Evolutionary conservation across 2,797 vertebrate genomes (phyloP).

Genomic region (Rhinatrema bivittatum): DNA sequence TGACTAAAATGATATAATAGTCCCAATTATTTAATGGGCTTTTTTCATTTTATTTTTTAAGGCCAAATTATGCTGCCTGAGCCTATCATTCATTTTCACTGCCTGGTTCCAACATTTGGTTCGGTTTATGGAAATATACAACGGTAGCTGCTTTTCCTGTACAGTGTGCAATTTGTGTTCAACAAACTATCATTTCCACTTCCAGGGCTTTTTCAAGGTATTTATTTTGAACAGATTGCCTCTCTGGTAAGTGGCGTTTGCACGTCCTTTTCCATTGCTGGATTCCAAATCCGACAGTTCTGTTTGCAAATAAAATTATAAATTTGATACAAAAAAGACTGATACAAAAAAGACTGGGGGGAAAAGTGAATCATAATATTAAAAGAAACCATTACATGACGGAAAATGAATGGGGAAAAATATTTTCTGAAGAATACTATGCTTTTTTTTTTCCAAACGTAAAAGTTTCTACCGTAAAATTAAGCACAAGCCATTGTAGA

Average conservation of each 20-base stretch:
- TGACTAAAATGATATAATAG: background rate
- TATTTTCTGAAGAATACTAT: too few relatives aligned
- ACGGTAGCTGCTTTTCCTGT: background rate
- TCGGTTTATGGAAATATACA: accelerated
- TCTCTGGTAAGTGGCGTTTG: background rate
- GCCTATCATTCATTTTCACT: background rate
- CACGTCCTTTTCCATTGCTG: background rate
- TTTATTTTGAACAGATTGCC: background rate
- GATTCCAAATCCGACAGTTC: accelerated
- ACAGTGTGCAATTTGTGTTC: background rate
- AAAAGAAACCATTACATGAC: too few relatives aligned
- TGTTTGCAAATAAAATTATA: background rate
- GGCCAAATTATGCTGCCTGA: background rate
- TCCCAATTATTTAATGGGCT: background rate
- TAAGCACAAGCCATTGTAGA: too few relatives aligned
- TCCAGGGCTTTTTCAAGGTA: background rate
- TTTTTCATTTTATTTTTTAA: background rate
- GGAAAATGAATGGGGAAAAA: too few relatives aligned
- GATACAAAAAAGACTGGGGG: background rate
- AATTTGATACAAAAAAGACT: too few relatives aligned
- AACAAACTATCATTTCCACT: background rate
- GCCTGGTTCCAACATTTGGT: background rate
- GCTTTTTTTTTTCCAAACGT: too few relatives aligned
- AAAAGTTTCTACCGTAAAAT: too few relatives aligned
- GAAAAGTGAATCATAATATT: background rate